Conservation (phyloP, 2,888 invertebrate species). For the Lucinisca nassula region DNA sequence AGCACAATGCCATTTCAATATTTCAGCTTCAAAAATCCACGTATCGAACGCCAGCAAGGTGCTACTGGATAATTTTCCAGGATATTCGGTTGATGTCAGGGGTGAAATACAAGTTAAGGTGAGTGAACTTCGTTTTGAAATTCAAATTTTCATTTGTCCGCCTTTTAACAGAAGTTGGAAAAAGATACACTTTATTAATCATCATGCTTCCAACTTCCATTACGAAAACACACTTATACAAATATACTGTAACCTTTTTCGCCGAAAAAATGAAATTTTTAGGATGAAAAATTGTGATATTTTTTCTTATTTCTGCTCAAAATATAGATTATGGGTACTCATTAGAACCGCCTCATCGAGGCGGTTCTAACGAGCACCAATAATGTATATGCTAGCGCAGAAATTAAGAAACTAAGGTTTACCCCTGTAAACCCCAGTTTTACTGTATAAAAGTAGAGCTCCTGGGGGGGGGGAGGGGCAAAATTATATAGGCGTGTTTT, state of each 20-base stretch:
- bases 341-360: too few species aligned
- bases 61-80: conserved; percentile 87
- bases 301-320: background rate
- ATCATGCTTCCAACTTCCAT: background rate
- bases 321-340: too few species aligned
- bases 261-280: background rate
- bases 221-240: too few species aligned
- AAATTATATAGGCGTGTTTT: too few species aligned
- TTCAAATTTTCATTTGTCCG: background rate
- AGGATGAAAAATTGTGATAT: background rate
- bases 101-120: conserved; percentile 88
- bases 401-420: too few species aligned
- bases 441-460: too few species aligned
- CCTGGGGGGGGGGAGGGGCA: too few species aligned
- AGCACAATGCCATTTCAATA: too few species aligned
- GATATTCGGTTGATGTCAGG: conserved; percentile 86
- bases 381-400: too few species aligned
- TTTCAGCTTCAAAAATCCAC: conserved; percentile 87
- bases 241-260: background rate
- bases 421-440: too few species aligned
- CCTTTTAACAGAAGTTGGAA: background rate
- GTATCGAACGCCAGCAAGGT: conserved; percentile 84
- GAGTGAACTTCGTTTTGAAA: background rate
- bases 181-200: background rate
- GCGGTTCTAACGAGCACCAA: too few species aligned